Evolutionary conservation across 2,113 vertebrate species (phyloP).

Genomic region (Hiodon tergisus): DNA sequence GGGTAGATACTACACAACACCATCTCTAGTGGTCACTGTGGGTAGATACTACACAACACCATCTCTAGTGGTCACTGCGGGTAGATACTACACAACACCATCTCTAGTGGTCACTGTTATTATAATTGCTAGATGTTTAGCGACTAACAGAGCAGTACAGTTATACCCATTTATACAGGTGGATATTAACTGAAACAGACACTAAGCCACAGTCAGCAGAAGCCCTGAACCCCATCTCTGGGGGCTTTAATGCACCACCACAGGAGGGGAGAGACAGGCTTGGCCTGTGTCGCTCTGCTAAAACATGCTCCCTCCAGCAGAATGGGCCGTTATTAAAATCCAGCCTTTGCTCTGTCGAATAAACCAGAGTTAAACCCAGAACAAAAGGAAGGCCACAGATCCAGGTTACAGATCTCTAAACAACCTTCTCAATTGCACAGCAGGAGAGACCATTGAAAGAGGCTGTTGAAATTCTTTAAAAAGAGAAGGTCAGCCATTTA

Average conservation of each 20-base stretch:
- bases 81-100: too few relatives aligned
- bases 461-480: background rate
- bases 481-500: background rate
- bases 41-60: too few relatives aligned
- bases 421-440: background rate
- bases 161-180: too few relatives aligned
- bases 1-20: too few relatives aligned
- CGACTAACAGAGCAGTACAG: too few relatives aligned
- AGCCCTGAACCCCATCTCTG: too few relatives aligned
- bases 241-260: background rate
- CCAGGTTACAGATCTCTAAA: slow-evolving; percentile 11
- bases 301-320: slow-evolving; percentile 44
- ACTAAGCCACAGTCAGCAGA: too few relatives aligned
- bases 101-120: background rate
- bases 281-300: slow-evolving; percentile 28
- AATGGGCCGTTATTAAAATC: slow-evolving; percentile 49
- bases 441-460: background rate
- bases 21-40: too few relatives aligned
- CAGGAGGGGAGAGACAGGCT: slow-evolving; percentile 5
- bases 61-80: too few relatives aligned
- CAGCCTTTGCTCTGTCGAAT: slow-evolving; percentile 34
- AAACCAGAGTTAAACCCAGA: slow-evolving; percentile 34
- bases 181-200: too few relatives aligned
- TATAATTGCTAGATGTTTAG: too few relatives aligned
- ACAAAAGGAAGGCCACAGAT: slow-evolving; percentile 14